Percentiles rank a stretch among this genome's conserved stretches.
Evolutionary conservation across 2,113 vertebrate species (phyloP).

Genomic region (Bufo bufo): DNA sequence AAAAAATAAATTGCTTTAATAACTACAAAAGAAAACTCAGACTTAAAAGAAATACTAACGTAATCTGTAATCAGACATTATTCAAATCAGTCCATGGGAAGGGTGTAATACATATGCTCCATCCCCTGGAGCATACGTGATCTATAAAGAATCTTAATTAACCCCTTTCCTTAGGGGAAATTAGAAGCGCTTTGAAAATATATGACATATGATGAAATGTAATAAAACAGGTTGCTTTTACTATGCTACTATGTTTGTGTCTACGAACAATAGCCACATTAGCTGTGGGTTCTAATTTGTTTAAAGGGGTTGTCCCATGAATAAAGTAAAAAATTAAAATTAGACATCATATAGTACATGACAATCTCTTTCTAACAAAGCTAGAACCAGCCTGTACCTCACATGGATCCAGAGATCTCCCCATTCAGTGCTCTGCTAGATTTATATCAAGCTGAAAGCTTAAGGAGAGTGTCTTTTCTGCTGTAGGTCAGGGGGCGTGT

Average conservation of each 20-base stretch:
- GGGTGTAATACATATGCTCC: not conserved
- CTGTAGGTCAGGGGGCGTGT: too few species aligned
- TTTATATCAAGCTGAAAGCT: too few species aligned
- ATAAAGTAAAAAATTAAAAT: too few species aligned
- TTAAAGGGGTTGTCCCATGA: too few species aligned
- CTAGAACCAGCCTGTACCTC: too few species aligned
- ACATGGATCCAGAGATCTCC: too few species aligned
- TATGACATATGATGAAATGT: constrained; percentile 13
- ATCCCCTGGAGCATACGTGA: not conserved
- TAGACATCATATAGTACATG: too few species aligned
- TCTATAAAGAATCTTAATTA: constrained; percentile 35
- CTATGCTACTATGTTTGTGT: not conserved
- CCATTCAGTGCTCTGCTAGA: too few species aligned
- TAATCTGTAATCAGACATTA: constrained; percentile 23
- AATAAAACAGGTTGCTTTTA: constrained; percentile 32
- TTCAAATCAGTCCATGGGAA: not conserved
- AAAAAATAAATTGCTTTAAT: too few species aligned
- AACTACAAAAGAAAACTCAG: too few species aligned
- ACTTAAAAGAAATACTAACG: not conserved
- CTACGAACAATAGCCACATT: not conserved
- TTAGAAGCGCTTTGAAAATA: constrained; percentile 33
- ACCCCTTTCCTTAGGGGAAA: constrained; percentile 18
- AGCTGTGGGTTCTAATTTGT: not conserved
- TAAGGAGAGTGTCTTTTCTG: too few species aligned
- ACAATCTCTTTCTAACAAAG: too few species aligned